Evolutionary conservation across 2,888 invertebrate species (phyloP), one percentile per base, ranked within the genome.

Genomic region (Copidosoma aretas): DNA sequence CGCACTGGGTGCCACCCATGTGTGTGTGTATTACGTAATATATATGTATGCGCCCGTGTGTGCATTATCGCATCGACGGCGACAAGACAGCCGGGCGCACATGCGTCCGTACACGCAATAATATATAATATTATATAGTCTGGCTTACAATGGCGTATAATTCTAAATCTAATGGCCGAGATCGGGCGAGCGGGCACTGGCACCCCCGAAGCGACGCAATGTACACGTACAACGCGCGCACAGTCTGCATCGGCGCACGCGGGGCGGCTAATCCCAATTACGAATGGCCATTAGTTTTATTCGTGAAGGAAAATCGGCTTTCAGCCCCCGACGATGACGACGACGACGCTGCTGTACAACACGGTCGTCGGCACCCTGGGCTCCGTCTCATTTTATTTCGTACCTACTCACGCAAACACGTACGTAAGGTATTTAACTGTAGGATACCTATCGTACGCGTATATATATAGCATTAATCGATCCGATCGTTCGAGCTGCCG

Each of bases 261-360:
- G 32, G 32, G 32, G 32, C 32, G 73, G 53, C 79, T 82, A 82
- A 83, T 82, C 79, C 82, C 81, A 82, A 82, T 83, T 83, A 82
- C 81, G 77, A 75, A 79, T 75, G 78, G 77, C 80, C 80, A 82
- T 83, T 82, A 82, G 80, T 82, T 82, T 81, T 80, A 80, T 80
- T 79, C 76, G 74, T 67, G 10, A 75, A 77, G 75, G 76, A 81
- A 81, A 81, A 80, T 78, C 79, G 76, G 77, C 73, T 59, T 41
- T 43, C 46, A 39, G 22, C n/a, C 56, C 22, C 21, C 51, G 65
- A n/a, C n/a, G n/a, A n/a, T 8, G 32, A 32, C 32, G 32, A 32
- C 32, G 32, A 5, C 32, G 32, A 3, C 32, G 32, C 32, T 32
- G 32, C 32, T 32, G 8, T 8, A 32, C 8, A n/a, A n/a, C n/a